These are phyloP conservation scores for Abrostola tripartita DNA, from an alignment of 2,888 invertebrate genomes.

Conservation along the genomic window DNA sequence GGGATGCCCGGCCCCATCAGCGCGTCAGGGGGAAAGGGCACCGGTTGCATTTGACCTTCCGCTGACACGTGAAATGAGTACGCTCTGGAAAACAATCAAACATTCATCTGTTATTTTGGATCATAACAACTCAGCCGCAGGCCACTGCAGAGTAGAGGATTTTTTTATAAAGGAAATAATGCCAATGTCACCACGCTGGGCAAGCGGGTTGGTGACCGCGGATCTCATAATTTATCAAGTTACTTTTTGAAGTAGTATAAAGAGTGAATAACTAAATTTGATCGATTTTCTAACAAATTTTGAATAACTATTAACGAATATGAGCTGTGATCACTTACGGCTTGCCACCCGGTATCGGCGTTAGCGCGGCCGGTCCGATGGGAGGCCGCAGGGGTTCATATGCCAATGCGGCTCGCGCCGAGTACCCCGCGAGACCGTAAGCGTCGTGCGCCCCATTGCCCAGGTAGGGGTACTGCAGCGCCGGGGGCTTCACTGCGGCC, in stretches of 20 bases:
- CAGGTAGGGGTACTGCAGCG: constrained; percentile 90
- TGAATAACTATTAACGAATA: constrained; percentile 48
- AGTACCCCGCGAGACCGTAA: constrained; percentile 85
- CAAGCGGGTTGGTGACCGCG: constrained; percentile 50
- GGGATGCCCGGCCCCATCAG: constrained; percentile 97
- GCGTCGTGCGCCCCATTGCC: constrained; percentile 86
- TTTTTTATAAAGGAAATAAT: constrained; percentile 21
- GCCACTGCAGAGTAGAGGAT: constrained; percentile 37
- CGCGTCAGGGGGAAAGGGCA: constrained; percentile 98
- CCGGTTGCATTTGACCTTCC: constrained; percentile 96
- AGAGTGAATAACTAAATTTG: constrained; percentile 19
- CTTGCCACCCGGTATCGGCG: constrained; percentile 94
- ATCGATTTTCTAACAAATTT: constrained; percentile 48
- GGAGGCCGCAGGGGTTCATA: constrained; percentile 86
- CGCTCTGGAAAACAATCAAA: constrained; percentile 88
- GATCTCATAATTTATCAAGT: constrained; percentile 10
- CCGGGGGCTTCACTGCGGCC: constrained; percentile 89
- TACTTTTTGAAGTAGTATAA: constrained; percentile 14
- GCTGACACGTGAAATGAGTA: constrained; percentile 98
- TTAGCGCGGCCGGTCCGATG: constrained; percentile 88
- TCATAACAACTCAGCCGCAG: constrained; percentile 35
- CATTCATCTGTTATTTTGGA: constrained; percentile 13
- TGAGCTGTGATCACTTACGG: constrained; percentile 90
- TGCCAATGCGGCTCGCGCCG: constrained; percentile 84
- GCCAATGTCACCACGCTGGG: constrained; percentile 51